Percentiles rank a stretch among this genome's conserved stretches.
These are phyloP conservation scores for Echinometra lucunter DNA, from an alignment of 53 echinoderm and acorn worm genomes.

Conservation along the genomic window DNA sequence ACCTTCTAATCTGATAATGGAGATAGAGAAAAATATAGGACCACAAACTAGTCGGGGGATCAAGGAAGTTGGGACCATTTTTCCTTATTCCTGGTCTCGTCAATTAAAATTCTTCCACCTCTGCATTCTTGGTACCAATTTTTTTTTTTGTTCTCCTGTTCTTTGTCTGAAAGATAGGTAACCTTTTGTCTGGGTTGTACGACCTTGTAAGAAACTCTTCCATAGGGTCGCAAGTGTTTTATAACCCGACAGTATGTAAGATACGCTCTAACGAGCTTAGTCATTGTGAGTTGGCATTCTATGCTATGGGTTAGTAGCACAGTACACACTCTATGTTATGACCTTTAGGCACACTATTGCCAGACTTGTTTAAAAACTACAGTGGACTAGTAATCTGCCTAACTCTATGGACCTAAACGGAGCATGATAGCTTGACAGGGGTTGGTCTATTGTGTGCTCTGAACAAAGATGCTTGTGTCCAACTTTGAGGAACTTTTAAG, in stretches of 20 bases:
- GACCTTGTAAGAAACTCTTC: not conserved
- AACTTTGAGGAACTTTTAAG: not conserved
- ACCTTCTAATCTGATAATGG: not conserved
- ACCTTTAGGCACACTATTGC: not conserved
- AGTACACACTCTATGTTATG: not conserved
- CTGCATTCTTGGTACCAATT: not conserved
- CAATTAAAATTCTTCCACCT: slow-evolving; percentile 30
- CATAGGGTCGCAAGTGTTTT: not conserved
- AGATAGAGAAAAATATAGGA: not conserved
- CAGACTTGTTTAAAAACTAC: not conserved
- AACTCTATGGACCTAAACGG: not conserved
- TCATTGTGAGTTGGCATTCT: slow-evolving; percentile 41
- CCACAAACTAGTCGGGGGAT: not conserved
- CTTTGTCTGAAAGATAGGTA: not conserved
- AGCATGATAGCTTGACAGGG: not conserved
- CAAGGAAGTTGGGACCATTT: not conserved
- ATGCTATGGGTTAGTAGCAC: not conserved
- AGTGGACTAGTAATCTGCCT: slow-evolving; percentile 25
- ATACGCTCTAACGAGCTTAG: slow-evolving; percentile 27
- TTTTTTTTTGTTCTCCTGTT: not conserved
- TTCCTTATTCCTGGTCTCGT: not conserved
- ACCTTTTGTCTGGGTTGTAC: not conserved
- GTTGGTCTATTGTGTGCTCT: not conserved
- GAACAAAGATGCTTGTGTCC: not conserved
- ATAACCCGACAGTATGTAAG: not conserved